Percentiles rank a stretch among this genome's conserved stretches.
Conservation (phyloP, 2,797 vertebrate species). For the Anisognathus igniventris region DNA sequence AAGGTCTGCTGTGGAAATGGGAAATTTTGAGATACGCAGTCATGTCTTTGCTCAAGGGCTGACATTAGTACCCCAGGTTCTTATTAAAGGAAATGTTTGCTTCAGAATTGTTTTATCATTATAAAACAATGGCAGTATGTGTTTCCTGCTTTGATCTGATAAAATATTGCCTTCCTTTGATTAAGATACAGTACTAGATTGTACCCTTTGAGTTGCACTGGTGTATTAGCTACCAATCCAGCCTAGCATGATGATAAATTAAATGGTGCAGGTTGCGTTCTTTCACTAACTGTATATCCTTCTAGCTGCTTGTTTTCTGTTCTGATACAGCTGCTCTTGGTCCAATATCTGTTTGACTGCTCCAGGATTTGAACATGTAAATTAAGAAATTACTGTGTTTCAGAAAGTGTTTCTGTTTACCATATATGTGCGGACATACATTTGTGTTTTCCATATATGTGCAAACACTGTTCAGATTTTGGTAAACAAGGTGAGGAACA, state of each 20-base stretch:
- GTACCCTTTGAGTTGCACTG: neutral
- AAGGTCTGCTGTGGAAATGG: neutral
- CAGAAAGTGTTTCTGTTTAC: neutral
- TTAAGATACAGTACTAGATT: neutral
- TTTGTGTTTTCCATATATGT: neutral
- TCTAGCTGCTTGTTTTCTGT: neutral
- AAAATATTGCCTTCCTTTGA: neutral
- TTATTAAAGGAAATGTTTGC: neutral
- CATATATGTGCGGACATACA: neutral
- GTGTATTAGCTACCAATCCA: neutral
- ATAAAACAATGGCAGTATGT: neutral
- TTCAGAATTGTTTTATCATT: neutral
- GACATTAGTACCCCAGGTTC: neutral
- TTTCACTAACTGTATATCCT: neutral
- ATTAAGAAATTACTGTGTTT: neutral
- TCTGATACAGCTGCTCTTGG: neutral
- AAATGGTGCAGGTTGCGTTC: neutral
- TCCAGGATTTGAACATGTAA: neutral
- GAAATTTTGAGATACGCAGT: neutral
- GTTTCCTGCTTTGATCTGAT: conserved; percentile 2
- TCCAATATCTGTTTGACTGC: neutral
- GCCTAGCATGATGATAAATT: neutral
- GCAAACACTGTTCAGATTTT: neutral
- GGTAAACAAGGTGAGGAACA: neutral
- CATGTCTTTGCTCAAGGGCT: neutral